A percentile compares a stretch with the other conserved stretches of the same genome.
Evolutionary conservation across 2,888 invertebrate species (phyloP).

Genomic region (Drosophila borborema): DNA sequence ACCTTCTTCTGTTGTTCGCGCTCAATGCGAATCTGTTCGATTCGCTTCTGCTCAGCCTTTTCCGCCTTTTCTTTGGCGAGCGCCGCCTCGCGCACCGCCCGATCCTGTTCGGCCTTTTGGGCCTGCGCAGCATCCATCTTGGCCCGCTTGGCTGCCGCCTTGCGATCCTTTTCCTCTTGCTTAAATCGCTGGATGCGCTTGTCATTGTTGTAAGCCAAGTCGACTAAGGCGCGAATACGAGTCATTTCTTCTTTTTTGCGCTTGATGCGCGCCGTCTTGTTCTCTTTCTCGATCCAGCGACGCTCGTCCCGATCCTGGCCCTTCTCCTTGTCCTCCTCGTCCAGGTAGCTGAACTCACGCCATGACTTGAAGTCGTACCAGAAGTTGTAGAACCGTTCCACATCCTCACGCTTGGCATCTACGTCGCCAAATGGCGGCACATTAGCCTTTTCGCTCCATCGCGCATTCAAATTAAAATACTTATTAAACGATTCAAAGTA

Average conservation of each 20-base stretch:
- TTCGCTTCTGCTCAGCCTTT: constrained; percentile 92
- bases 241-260: constrained; percentile 99
- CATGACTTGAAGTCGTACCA: constrained; percentile 99
- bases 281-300: constrained; percentile 99
- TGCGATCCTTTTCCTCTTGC: constrained; percentile 96
- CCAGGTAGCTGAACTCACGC: constrained; percentile 99
- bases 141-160: constrained; percentile 94
- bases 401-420: constrained; percentile 92
- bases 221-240: constrained; percentile 95
- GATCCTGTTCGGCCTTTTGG: constrained; percentile 93
- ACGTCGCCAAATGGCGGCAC: constrained; percentile 93
- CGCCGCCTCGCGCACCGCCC: constrained; percentile 90
- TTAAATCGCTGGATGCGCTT: constrained; percentile 96
- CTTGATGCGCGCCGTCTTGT: constrained; percentile 95
- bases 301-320: constrained; percentile 98
- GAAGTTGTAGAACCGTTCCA: constrained; percentile 97
- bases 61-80: constrained; percentile 92
- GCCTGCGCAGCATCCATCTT: constrained; percentile 93
- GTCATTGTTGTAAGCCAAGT: constrained; percentile 96
- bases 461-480: constrained; percentile 91
- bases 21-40: constrained; percentile 93
- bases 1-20: constrained; percentile 94
- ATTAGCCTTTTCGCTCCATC: constrained; percentile 96
- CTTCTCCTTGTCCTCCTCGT: constrained; percentile 99
- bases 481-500: constrained; percentile 90